Evolutionary conservation across 2,888 invertebrate genomes (phyloP).

Genomic region (Lamellibrachia columna): DNA sequence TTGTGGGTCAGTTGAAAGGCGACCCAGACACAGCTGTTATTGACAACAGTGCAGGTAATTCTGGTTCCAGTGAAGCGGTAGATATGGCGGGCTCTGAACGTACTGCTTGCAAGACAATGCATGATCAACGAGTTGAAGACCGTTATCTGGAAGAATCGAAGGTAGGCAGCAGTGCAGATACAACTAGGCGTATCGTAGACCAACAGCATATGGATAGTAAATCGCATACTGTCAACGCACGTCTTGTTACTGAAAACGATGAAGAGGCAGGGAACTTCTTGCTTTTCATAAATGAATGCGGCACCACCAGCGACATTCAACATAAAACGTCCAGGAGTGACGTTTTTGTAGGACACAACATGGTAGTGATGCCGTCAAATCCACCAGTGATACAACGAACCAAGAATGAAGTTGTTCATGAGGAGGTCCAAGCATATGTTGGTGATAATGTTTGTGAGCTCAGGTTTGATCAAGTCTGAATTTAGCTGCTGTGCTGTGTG

Average conservation of each 20-base stretch:
- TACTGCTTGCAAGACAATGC: not conserved
- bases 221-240: not conserved
- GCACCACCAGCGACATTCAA: not conserved
- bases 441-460: conserved; percentile 11
- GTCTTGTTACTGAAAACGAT: not conserved
- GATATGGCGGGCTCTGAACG: not conserved
- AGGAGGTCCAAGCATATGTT: not conserved
- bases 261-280: not conserved
- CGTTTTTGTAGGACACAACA: not conserved
- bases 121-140: not conserved
- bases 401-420: not conserved
- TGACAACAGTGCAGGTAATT: conserved; percentile 59
- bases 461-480: not conserved
- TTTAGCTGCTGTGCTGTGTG: not conserved
- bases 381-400: not conserved
- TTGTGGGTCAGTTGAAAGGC: conserved; percentile 37
- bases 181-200: not conserved
- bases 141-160: not conserved
- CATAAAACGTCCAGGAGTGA: not conserved
- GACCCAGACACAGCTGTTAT: conserved; percentile 27
- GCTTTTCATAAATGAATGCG: not conserved
- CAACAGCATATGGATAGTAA: not conserved
- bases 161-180: not conserved
- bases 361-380: not conserved
- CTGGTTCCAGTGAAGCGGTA: conserved; percentile 38